Conservation (phyloP, 2,113 vertebrate species). For the Trematocara marginatum region DNA sequence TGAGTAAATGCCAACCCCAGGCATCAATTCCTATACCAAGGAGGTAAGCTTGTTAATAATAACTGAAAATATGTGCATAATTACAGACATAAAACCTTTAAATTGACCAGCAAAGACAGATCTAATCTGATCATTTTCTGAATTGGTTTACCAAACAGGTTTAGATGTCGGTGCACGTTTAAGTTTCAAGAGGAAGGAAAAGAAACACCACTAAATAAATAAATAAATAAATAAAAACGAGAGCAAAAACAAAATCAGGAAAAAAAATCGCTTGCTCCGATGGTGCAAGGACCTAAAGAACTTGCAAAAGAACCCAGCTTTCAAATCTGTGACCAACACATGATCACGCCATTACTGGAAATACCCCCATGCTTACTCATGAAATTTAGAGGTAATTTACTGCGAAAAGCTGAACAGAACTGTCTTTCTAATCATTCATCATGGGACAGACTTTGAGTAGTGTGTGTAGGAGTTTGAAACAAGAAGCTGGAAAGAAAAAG, state of each 20-base stretch:
- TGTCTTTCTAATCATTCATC: neutral
- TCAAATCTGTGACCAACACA: neutral
- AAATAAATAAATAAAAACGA: fast-evolving
- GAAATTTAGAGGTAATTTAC: neutral
- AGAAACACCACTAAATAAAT: neutral
- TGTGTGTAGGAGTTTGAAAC: neutral
- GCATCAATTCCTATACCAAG: neutral
- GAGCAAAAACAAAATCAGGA: neutral
- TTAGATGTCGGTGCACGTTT: neutral
- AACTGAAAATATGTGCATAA: neutral
- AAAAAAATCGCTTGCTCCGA: neutral
- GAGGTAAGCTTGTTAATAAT: neutral
- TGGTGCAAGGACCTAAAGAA: neutral
- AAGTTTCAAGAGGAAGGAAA: neutral
- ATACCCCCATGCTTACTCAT: neutral
- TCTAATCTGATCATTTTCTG: neutral
- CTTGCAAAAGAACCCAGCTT: neutral
- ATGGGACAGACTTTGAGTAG: neutral
- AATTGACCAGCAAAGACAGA: neutral
- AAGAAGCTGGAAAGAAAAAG: neutral
- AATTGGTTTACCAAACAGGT: neutral
- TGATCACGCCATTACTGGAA: neutral
- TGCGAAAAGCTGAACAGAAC: neutral
- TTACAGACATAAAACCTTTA: neutral
- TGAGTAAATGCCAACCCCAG: neutral